Evolutionary conservation across 2,888 invertebrate species (phyloP).

Genomic region (Zele albiditarsus): DNA sequence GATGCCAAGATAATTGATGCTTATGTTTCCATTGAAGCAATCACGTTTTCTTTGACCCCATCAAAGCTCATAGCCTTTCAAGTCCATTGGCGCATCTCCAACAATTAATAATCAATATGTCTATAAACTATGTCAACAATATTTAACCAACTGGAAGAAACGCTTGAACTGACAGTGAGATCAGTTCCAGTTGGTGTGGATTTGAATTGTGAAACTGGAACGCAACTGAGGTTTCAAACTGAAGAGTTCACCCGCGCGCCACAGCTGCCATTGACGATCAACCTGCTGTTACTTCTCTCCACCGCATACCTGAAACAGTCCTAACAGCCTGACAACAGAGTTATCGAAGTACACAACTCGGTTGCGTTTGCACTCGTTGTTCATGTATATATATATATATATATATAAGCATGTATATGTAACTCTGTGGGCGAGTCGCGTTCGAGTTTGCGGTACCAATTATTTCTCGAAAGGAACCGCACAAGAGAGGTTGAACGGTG

Average conservation of each 20-base stretch:
- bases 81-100: neutral
- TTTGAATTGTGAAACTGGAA: conserved; percentile 33
- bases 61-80: conserved; percentile 4
- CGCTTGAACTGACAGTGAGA: neutral
- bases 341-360: conserved; percentile 8
- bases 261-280: conserved; percentile 37
- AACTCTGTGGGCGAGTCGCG: conserved; percentile 23
- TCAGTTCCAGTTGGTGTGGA: neutral
- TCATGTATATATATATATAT: neutral
- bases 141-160: neutral
- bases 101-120: neutral
- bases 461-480: conserved; percentile 34
- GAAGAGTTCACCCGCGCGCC: neutral
- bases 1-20: conserved; percentile 58
- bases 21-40: conserved; percentile 29
- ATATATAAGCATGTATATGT: conserved; percentile 10
- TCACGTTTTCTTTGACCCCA: conserved; percentile 6
- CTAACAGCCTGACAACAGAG: conserved; percentile 23
- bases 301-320: conserved; percentile 26
- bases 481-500: neutral
- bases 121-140: neutral
- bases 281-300: conserved; percentile 25
- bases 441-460: conserved; percentile 29
- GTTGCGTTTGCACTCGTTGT: neutral
- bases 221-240: conserved; percentile 24